A percentile compares a stretch with the other conserved stretches of the same genome.
phyloP scores from a whole-genome alignment of 1,140 invertebrate species.

The Trinorchestia longiramus region DNA sequence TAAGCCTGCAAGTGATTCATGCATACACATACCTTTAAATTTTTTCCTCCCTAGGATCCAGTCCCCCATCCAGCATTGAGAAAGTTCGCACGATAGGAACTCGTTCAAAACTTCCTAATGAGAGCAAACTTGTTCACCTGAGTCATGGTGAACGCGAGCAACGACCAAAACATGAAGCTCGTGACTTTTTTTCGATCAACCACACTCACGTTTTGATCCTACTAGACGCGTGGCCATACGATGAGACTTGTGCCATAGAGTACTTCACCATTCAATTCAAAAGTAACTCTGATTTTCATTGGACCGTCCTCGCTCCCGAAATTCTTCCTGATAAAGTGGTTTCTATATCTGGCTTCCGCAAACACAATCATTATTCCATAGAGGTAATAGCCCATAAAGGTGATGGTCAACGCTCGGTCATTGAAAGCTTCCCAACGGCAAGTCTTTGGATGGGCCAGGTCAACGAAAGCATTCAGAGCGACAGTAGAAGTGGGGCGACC shows the following conservation, averaged over 20 bases:
- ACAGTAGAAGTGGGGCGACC: background rate
- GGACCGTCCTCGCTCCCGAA: background rate
- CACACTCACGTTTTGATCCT: background rate
- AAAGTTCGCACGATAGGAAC: background rate
- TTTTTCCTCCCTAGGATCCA: background rate
- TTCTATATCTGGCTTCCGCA: background rate
- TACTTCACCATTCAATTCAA: background rate
- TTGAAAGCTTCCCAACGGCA: background rate
- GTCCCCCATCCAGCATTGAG: background rate
- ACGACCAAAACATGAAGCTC: background rate
- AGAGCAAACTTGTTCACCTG: background rate
- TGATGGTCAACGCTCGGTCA: background rate
- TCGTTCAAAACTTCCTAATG: background rate
- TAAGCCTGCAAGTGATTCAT: background rate
- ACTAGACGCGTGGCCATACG: background rate
- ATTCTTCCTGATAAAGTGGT: background rate
- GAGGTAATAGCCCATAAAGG: background rate
- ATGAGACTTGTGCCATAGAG: background rate
- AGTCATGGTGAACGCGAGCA: background rate
- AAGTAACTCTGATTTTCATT: background rate
- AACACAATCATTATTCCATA: background rate
- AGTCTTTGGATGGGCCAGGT: background rate
- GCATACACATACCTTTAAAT: background rate
- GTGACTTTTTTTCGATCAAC: background rate
- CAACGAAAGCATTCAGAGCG: background rate